phyloP scores from a whole-genome alignment of 1,140 invertebrate species.

The Eulimnadia texana region DNA sequence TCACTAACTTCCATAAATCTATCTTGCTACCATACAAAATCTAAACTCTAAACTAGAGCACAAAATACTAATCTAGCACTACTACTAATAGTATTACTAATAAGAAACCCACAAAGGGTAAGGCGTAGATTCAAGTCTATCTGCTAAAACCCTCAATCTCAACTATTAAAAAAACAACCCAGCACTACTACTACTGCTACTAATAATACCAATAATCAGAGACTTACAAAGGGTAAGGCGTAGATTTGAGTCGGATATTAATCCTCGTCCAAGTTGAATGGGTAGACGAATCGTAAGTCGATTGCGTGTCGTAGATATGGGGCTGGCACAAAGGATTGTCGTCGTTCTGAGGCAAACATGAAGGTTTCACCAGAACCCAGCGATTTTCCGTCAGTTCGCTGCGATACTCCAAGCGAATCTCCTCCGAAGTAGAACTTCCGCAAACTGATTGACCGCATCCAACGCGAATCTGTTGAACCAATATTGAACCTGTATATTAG shows the following conservation, averaged over 20 bases:
- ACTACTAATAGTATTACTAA: too few relatives aligned
- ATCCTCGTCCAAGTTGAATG: conserved; percentile 30
- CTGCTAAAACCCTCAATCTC: too few relatives aligned
- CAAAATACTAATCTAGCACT: too few relatives aligned
- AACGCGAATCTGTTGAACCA: conserved; percentile 26
- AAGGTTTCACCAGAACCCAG: conserved; percentile 30
- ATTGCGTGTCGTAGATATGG: conserved; percentile 28
- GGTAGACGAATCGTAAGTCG: conserved; percentile 26
- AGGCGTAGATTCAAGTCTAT: too few relatives aligned
- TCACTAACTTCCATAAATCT: too few relatives aligned
- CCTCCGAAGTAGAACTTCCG: conserved; percentile 22
- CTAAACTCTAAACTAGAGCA: too few relatives aligned
- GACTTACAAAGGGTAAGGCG: conserved; percentile 31
- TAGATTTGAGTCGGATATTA: conserved; percentile 29
- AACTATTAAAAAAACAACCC: too few relatives aligned
- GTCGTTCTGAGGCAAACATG: conserved; percentile 26
- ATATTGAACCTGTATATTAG: too few relatives aligned
- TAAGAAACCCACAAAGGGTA: too few relatives aligned
- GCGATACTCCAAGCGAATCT: conserved; percentile 28
- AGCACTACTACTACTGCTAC: too few relatives aligned
- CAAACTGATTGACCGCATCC: conserved; percentile 24
- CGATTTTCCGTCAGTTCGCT: conserved; percentile 22
- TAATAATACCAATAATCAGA: too few relatives aligned
- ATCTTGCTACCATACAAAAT: too few relatives aligned
- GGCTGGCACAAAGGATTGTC: conserved; percentile 28